These are phyloP conservation scores for Decapterus maruadsi DNA, from an alignment of 2,797 vertebrate genomes.

Conservation along the genomic window DNA sequence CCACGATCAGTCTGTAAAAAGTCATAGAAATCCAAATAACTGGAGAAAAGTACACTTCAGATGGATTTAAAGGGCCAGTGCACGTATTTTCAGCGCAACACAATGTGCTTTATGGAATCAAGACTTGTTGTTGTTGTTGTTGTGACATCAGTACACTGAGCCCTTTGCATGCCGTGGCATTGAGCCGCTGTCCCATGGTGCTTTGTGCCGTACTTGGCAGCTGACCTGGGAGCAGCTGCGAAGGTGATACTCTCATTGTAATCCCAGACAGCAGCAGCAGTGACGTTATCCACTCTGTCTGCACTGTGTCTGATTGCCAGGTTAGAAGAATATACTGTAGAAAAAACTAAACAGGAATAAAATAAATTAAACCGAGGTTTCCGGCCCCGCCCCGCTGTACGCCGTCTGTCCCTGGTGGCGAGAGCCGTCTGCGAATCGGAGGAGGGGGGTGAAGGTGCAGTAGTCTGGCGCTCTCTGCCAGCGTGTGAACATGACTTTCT, in stretches of 20 bases:
- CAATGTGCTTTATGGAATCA: conserved; percentile 2
- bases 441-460: conserved; percentile 86
- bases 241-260: conserved; percentile 23
- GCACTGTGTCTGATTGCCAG: conserved; percentile 11
- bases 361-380: conserved; percentile 87
- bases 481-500: conserved; percentile 89
- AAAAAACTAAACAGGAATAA: background rate
- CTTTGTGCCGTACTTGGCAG: conserved; percentile 45
- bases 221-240: conserved; percentile 24
- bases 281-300: background rate
- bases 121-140: conserved; percentile 12
- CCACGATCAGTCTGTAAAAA: conserved; percentile 14
- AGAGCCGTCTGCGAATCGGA: conserved; percentile 81
- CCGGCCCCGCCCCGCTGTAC: conserved; percentile 84
- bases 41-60: conserved; percentile 42
- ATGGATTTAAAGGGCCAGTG: conserved; percentile 58
- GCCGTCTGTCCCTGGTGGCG: conserved; percentile 62
- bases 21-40: conserved; percentile 4
- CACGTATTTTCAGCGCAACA: conserved; percentile 29
- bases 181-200: conserved; percentile 29
- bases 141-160: conserved; percentile 56
- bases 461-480: conserved; percentile 87
- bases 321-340: background rate
- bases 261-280: background rate
- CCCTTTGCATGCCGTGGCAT: conserved; percentile 42